Base-by-base conservation (phyloP, 1,140 invertebrate genomes). In the Ephestia elutella region DNA sequence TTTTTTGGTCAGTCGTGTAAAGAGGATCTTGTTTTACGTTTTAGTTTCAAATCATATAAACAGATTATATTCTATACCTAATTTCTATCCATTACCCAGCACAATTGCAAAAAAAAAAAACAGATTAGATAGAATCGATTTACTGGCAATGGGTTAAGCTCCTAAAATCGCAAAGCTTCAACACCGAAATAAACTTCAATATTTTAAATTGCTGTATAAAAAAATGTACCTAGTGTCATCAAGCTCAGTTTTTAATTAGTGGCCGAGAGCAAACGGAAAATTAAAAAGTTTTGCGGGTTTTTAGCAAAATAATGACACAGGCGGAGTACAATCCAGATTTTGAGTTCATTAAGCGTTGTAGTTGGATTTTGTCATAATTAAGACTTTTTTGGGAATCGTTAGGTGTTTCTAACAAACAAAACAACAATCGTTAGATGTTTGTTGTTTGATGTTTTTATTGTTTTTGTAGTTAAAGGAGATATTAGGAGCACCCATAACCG, bases 221-320 rank as follows among this genome's bases (percentile, higher is more conserved):
- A 38, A 44, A 44, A 44, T 44, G 13, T 44, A n/a, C n/a, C n/a
- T n/a, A 44, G 38, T 44, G n/a, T n/a, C 38, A 44, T 44, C 38
- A 44, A 44, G 38, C 38, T 44, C 38, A 10, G 38, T 44, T 44
- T 44, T 44, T 44, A 44, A 44, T 44, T 44, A 44, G 38, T 44
- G 38, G 38, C 38, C n/a, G 38, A 44, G 38, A 44, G 38, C 38
- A 44, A 44, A 44, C 38, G 38, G 38, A 44, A 44, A 44, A 44
- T 44, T 44, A 44, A 44, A 44, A 44, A 44, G 38, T 44, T 44
- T 44, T 44, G 38, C 38, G 38, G 10, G 38, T 44, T 44, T 44
- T 44, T 44, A 44, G 38, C 38, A 44, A 44, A 44, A 44, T 44
- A 44, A 44, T 44, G 38, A 44, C n/a, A 44, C 38, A 15, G 38